Conservation (phyloP, 2,888 invertebrate genomes). For the Brenthis daphne region DNA sequence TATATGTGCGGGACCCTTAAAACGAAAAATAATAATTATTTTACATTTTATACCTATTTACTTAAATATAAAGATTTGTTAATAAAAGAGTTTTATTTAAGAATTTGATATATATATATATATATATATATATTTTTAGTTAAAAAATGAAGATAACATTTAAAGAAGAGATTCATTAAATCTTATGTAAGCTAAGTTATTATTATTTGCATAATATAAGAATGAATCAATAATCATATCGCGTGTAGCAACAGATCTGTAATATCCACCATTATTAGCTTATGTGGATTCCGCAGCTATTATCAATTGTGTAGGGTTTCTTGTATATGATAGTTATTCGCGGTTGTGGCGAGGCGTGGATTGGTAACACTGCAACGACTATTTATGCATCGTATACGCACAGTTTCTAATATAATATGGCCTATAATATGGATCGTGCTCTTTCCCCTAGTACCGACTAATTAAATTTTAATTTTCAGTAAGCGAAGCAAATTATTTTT, state of each 20-base stretch:
- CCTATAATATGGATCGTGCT: not conserved
- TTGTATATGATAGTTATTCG: slow-evolving; percentile 28
- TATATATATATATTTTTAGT: too few species aligned
- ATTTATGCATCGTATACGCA: not conserved
- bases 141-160: too few species aligned
- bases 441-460: not conserved
- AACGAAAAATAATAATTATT: too few species aligned
- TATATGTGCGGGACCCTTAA: too few species aligned
- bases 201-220: slow-evolving; percentile 12
- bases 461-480: too few species aligned
- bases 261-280: slow-evolving; percentile 26
- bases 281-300: slow-evolving; percentile 28
- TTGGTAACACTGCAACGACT: slow-evolving; percentile 14
- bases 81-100: too few species aligned
- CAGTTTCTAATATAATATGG: not conserved
- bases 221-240: slow-evolving; percentile 19
- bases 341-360: slow-evolving; percentile 17
- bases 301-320: slow-evolving; percentile 33
- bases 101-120: too few species aligned
- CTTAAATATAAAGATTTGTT: too few species aligned
- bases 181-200: not conserved
- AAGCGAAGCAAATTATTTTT: too few species aligned
- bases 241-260: slow-evolving; percentile 20
- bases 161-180: too few species aligned
- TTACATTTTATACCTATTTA: too few species aligned